A percentile compares a stretch with the other conserved stretches of the same genome.
phyloP scores from a whole-genome alignment of 1,140 invertebrate genomes.

The Euglossa dilemma region DNA sequence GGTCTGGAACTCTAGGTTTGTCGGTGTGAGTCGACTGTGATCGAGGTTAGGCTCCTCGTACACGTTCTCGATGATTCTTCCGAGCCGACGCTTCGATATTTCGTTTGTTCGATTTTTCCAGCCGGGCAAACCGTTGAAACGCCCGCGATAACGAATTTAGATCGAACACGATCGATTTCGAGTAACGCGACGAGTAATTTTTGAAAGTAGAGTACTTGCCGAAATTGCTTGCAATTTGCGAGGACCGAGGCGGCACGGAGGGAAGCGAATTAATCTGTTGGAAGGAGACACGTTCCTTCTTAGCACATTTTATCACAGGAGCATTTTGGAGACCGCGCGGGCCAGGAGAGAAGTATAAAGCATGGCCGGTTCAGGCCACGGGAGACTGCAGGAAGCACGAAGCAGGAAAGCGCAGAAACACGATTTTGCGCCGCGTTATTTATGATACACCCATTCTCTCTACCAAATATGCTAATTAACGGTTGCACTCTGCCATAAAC shows the following conservation, averaged over 20 bases:
- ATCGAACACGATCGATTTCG: too few relatives aligned
- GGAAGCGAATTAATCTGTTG: background rate
- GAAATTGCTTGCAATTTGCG: background rate
- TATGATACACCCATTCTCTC: background rate
- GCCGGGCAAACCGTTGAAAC: too few relatives aligned
- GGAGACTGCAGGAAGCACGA: background rate
- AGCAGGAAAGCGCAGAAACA: slow-evolving; percentile 3
- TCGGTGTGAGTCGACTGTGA: too few relatives aligned
- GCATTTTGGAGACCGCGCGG: background rate
- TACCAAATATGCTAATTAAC: slow-evolving; percentile 32
- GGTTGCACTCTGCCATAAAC: background rate
- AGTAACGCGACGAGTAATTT: too few relatives aligned
- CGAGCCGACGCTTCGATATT: too few relatives aligned
- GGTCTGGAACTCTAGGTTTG: too few relatives aligned
- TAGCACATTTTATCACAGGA: background rate
- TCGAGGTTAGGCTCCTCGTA: too few relatives aligned
- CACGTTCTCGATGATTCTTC: too few relatives aligned
- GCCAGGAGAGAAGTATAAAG: background rate
- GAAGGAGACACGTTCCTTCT: background rate
- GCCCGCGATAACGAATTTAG: too few relatives aligned
- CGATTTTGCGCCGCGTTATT: slow-evolving; percentile 24
- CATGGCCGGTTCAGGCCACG: slow-evolving; percentile 7
- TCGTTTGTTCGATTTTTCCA: too few relatives aligned
- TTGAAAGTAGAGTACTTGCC: too few relatives aligned
- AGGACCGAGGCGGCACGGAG: background rate